These are phyloP conservation scores for Peromyscus nudipes DNA, from an alignment of 2,797 vertebrate genomes.

Conservation along the genomic window DNA sequence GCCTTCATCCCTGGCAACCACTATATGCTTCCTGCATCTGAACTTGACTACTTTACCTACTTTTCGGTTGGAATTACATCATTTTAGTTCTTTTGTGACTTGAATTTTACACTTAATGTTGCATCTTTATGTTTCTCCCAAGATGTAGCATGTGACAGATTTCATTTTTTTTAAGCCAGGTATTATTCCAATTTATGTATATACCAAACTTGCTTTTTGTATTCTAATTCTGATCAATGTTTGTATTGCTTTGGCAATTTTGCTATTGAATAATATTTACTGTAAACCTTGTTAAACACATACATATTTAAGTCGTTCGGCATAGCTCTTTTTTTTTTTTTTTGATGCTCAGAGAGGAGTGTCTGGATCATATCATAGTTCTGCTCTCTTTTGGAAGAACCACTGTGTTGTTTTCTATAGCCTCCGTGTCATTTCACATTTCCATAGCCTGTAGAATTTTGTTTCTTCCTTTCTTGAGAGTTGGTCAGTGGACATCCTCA, in stretches of 20 bases:
- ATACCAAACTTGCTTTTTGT: background rate
- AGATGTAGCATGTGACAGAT: background rate
- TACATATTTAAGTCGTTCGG: background rate
- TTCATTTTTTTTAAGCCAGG: conserved; percentile 11
- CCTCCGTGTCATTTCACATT: background rate
- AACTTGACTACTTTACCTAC: background rate
- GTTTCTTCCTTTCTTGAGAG: background rate
- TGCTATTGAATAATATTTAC: background rate
- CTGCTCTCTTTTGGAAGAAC: background rate
- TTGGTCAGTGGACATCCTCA: background rate
- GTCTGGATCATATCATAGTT: background rate
- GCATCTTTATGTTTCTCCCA: background rate
- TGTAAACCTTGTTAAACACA: background rate
- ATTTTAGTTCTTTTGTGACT: background rate
- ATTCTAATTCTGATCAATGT: background rate
- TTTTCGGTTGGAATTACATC: background rate
- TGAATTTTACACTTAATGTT: background rate
- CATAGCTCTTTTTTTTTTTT: conserved; percentile 26
- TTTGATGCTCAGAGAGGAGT: background rate
- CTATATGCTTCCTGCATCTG: background rate
- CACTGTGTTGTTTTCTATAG: background rate
- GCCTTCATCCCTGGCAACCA: background rate
- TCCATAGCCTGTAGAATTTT: background rate
- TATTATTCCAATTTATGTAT: background rate
- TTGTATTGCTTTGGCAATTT: background rate